A percentile compares a stretch with the other conserved stretches of the same genome.
These are phyloP conservation scores for Hippoglossus stenolepis DNA, from an alignment of 2,113 vertebrate species.

Conservation along the genomic window DNA sequence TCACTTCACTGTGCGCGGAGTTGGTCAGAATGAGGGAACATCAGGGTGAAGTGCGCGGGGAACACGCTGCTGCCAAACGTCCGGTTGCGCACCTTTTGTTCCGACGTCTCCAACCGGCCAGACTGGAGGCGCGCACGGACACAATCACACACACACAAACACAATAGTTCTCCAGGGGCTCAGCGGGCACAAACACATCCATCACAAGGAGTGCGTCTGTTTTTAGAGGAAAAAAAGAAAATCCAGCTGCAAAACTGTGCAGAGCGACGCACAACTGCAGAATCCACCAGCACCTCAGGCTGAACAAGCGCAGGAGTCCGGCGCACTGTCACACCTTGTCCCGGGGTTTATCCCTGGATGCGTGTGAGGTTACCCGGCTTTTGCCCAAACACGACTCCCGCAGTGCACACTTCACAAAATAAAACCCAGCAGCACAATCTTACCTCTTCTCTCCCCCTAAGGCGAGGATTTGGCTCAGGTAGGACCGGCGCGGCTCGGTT, in stretches of 20 bases:
- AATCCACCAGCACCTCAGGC: background rate
- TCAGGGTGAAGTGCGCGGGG: background rate
- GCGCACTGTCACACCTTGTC: constrained; percentile 2
- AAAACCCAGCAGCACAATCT: constrained; percentile 27
- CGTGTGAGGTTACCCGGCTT: constrained; percentile 7
- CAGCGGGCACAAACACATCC: background rate
- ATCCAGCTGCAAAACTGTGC: constrained; percentile 46
- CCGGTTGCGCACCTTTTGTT: constrained; percentile 38
- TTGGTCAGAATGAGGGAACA: background rate
- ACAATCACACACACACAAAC: background rate
- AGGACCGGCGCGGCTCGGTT: constrained; percentile 34
- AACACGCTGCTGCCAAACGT: background rate
- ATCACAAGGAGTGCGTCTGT: constrained; percentile 29
- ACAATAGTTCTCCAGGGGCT: background rate
- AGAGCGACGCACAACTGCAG: constrained; percentile 29
- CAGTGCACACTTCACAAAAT: constrained; percentile 28
- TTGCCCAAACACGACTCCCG: background rate
- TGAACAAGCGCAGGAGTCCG: constrained; percentile 23
- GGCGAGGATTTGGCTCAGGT: no score
- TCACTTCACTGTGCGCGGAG: background rate
- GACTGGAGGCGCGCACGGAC: background rate
- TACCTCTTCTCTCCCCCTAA: constrained; percentile 58
- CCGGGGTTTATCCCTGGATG: background rate
- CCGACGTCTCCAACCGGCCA: background rate
- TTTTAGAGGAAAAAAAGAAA: background rate